Base-by-base conservation (phyloP, 2,797 vertebrate species). In the Dallia pectoralis region DNA sequence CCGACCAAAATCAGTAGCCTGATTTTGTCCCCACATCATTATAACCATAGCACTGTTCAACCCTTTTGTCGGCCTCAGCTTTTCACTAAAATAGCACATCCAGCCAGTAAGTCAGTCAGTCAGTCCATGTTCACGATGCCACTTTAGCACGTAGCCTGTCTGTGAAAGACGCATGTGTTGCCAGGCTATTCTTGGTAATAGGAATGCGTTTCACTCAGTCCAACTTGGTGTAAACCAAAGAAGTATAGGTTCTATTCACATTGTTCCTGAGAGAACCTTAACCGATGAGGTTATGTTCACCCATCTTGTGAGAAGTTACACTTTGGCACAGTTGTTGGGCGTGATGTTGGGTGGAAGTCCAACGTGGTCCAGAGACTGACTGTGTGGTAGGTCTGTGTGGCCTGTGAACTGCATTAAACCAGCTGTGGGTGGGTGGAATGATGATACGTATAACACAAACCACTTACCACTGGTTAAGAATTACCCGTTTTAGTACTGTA, bases 1-100 rank as follows among this genome's bases (percentile, higher is more conserved):
- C 82, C 88, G 87, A 94, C 93, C 93, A 93, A 91, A 93, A 93
- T 93, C 88, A 91, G 77, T 89, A 90, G 87, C 84, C 85, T 91
- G 82, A 87, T 89, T 90, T 87, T 84, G 91, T 87, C 80, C 87
- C 92, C 92, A 89, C 89, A 92, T 92, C 89, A 92, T 92, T 93
- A 93, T 86, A 91, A 73, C 82, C 71, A 8, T 87, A 88, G 81
- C 74, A 40, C 74, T 75, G 59, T 1, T 27, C 87, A 91, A 77
- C 88, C 87, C 79, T 44, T 90, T 88, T 91, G 90, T 91, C 88
- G 71, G 84, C 78, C 19, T 73, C 73, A 8, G 75, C 79, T 84
- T 87, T 67, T 77, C 84, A 82, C 91, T 81, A 81, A 90, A 89
- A 93, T 90, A 91, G 83, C 81, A 69, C 71, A 0, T 70, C 74